phyloP scores from a whole-genome alignment of 2,113 vertebrate species.

The Telmatochromis brachygnathus region DNA sequence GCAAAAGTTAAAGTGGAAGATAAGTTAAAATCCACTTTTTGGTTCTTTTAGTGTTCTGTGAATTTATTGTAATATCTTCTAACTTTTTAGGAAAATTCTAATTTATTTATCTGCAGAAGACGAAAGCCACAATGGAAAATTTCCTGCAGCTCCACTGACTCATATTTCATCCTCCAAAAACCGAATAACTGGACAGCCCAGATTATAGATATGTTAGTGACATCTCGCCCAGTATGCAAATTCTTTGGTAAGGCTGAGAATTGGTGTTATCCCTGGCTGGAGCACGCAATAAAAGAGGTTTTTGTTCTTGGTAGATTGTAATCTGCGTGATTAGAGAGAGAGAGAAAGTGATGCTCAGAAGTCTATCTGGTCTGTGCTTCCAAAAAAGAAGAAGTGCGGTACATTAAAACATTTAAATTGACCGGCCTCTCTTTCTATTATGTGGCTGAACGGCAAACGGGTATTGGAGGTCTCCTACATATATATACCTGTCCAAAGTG shows the following conservation, averaged over 20 bases:
- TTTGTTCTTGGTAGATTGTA: conserved; percentile 52
- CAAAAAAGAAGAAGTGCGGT: conserved; percentile 73
- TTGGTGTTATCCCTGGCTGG: conserved; percentile 34
- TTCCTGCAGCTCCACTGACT: neutral
- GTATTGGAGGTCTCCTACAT: conserved; percentile 22
- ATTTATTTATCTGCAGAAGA: neutral
- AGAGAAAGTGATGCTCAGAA: conserved; percentile 18
- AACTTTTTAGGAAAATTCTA: neutral
- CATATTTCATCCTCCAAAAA: neutral
- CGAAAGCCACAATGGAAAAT: neutral
- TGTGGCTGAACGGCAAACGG: conserved; percentile 4
- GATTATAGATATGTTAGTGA: neutral
- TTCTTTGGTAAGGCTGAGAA: conserved; percentile 18
- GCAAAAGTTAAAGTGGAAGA: neutral
- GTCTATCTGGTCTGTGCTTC: conserved; percentile 47
- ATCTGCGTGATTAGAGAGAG: conserved; percentile 23
- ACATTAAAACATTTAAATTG: conserved; percentile 66
- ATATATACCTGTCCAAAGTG: conserved; percentile 46
- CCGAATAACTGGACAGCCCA: neutral
- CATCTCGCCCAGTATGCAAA: conserved; percentile 59
- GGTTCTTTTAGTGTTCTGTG: neutral
- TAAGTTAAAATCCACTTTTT: neutral
- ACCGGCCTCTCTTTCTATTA: conserved; percentile 18
- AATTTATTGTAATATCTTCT: neutral
- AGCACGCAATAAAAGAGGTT: conserved; percentile 18